Evolutionary conservation across 2,888 invertebrate genomes (phyloP).

Genomic region (Andrena bicolor): DNA sequence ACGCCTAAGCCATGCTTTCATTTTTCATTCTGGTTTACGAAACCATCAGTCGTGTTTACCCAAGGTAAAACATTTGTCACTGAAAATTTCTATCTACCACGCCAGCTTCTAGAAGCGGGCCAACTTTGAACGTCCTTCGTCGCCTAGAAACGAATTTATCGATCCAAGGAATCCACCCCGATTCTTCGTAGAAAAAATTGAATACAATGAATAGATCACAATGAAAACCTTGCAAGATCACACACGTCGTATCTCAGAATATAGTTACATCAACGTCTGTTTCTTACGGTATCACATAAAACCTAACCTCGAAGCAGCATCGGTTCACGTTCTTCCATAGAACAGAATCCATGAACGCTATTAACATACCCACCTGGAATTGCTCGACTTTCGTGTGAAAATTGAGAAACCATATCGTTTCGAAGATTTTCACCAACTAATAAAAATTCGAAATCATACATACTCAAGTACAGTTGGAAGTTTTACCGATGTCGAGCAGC

Average conservation of each 20-base stretch:
- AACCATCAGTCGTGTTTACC: background rate
- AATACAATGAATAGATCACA: background rate
- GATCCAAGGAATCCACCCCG: background rate
- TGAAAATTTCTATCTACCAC: slow-evolving; percentile 3
- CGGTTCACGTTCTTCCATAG: background rate
- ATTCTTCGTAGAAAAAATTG: background rate
- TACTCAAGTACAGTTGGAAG: background rate
- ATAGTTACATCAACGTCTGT: slow-evolving; percentile 4
- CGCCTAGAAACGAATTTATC: background rate
- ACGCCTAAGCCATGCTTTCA: background rate
- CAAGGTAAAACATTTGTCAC: background rate
- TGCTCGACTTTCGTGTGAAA: slow-evolving; percentile 3
- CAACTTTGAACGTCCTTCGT: background rate
- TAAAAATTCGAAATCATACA: background rate
- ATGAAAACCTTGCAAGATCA: background rate
- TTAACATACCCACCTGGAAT: background rate
- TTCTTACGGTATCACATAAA: slow-evolving; percentile 5
- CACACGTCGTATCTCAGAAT: background rate
- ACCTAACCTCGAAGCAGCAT: background rate
- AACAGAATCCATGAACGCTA: background rate
- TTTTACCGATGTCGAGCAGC: background rate
- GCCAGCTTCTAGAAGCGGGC: background rate
- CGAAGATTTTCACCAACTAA: background rate
- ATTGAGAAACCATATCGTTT: slow-evolving; percentile 8
- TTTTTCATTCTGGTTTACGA: background rate